Percentiles rank a stretch among this genome's conserved stretches.
phyloP scores from a whole-genome alignment of 2,888 invertebrate genomes.

The Nipponacmea schrenckii region DNA sequence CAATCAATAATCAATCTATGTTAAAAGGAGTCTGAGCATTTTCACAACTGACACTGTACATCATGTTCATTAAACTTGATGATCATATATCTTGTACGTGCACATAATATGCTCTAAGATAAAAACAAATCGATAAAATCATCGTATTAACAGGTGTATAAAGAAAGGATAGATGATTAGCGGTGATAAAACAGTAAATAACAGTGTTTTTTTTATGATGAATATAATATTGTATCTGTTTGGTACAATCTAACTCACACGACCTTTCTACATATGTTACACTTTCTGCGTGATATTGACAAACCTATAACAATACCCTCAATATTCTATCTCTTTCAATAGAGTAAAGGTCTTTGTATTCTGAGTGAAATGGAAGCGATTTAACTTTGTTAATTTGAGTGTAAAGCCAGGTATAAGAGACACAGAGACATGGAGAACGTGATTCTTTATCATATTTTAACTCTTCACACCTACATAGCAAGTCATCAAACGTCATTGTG shows the following conservation, averaged over 20 bases:
- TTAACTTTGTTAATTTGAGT: not conserved
- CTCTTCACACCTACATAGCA: not conserved
- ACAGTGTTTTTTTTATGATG: no score
- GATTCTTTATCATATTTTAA: not conserved
- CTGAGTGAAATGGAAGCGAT: not conserved
- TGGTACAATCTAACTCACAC: not conserved
- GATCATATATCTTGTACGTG: no score
- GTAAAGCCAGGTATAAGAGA: not conserved
- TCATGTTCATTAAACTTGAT: no score
- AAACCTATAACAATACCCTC: not conserved
- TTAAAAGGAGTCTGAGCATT: no score
- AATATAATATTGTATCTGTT: no score
- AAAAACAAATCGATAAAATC: no score
- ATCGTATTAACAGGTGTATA: no score
- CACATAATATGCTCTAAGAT: no score
- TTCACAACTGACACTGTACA: no score
- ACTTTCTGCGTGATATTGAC: conserved; percentile 8
- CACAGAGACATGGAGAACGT: not conserved
- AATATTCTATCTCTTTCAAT: not conserved
- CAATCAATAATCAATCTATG: no score
- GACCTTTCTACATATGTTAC: conserved; percentile 3
- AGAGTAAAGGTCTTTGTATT: not conserved
- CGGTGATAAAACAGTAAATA: no score
- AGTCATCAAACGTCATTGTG: not conserved
- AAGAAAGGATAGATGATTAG: no score